Evolutionary conservation across 1,140 invertebrate species (phyloP).

Genomic region (Triops cancriformis): DNA sequence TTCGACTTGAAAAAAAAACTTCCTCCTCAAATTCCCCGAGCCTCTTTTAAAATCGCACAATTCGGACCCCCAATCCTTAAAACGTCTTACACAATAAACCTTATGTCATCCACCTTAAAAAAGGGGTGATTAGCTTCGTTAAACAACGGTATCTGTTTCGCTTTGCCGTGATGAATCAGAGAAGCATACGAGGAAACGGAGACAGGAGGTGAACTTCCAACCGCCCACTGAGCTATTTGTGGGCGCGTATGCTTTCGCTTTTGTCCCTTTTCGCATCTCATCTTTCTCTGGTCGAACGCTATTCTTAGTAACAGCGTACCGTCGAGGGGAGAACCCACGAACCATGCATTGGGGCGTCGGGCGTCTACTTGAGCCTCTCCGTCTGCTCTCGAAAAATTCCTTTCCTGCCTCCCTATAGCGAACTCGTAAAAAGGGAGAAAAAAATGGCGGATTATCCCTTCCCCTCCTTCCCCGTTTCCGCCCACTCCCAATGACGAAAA

Average conservation of each 20-base stretch:
- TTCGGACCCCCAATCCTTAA: no score
- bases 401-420: neutral
- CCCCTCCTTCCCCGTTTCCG: neutral
- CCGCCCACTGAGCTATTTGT: neutral
- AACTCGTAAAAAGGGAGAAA: no score
- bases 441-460: neutral
- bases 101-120: no score
- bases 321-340: no score
- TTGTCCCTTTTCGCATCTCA: slow-evolving; percentile 9
- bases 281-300: neutral
- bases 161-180: neutral
- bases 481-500: neutral
- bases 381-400: slow-evolving; percentile 1
- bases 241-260: neutral
- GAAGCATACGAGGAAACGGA: neutral
- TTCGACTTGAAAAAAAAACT: no score
- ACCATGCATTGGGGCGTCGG: no score
- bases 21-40: no score
- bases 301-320: neutral
- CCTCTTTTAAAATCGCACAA: no score
- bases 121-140: no score
- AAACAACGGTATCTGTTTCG: neutral
- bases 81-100: no score
- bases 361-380: neutral
- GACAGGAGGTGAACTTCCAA: neutral